Percentiles rank a stretch among this genome's conserved stretches.
These are phyloP conservation scores for Encarsia formosa DNA, from an alignment of 2,888 invertebrate species.

Conservation along the genomic window DNA sequence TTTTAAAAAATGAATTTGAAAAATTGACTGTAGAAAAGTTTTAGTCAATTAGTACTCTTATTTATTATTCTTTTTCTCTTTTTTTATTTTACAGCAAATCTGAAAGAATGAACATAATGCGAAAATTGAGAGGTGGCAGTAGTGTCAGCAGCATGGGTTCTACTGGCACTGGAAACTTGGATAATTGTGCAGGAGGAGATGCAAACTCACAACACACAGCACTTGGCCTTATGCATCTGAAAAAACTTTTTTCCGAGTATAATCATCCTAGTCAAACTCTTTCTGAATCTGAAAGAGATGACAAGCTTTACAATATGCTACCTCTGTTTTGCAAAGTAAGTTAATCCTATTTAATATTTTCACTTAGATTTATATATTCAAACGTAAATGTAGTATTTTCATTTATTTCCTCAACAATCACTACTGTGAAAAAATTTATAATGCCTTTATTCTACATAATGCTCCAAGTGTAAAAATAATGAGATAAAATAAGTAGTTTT, in stretches of 20 bases:
- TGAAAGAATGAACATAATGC: constrained; percentile 80
- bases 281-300: constrained; percentile 79
- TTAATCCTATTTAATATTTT: not conserved
- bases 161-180: constrained; percentile 53
- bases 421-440: too few species aligned
- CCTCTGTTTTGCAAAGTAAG: constrained; percentile 94
- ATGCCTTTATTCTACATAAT: too few species aligned
- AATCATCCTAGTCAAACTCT: constrained; percentile 81
- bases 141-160: constrained; percentile 54
- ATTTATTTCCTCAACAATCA: too few species aligned
- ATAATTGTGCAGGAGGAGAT: constrained; percentile 59
- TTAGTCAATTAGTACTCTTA: too few species aligned
- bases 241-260: constrained; percentile 93
- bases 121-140: constrained; percentile 71
- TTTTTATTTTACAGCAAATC: too few species aligned
- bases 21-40: too few species aligned
- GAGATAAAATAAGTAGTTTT: too few species aligned
- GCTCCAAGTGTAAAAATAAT: too few species aligned
- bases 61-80: too few species aligned
- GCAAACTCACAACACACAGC: constrained; percentile 74
- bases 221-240: constrained; percentile 90
- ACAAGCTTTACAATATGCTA: constrained; percentile 94
- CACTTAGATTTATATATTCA: not conserved
- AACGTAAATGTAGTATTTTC: too few species aligned
- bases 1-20: too few species aligned